A percentile compares a stretch with the other conserved stretches of the same genome.
Evolutionary conservation across 2,888 invertebrate genomes (phyloP).

Genomic region (Lepidochitona cinerea): DNA sequence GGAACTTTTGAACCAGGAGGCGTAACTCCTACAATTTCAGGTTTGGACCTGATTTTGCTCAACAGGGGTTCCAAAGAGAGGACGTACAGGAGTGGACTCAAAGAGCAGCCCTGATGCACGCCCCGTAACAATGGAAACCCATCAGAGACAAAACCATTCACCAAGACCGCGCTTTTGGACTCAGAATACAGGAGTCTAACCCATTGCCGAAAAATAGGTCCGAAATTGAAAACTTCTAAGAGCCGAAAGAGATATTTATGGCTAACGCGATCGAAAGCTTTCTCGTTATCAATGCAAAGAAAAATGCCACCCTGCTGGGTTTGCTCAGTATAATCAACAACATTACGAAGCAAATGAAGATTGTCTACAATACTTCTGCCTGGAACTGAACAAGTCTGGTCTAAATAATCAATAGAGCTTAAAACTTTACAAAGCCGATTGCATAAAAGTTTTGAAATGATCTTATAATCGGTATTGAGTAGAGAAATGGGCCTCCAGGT

Average conservation of each 20-base stretch:
- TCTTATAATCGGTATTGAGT: constrained; percentile 40
- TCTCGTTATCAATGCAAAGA: constrained; percentile 40
- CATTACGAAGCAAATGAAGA: constrained; percentile 31
- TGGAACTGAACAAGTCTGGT: constrained; percentile 38
- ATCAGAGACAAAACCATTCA: background rate
- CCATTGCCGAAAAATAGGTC: constrained; percentile 29
- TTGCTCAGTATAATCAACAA: constrained; percentile 36
- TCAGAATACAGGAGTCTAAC: constrained; percentile 33
- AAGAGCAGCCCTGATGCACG: background rate
- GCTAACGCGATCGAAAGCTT: constrained; percentile 41
- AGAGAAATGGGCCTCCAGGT: constrained; percentile 39
- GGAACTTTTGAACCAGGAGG: constrained; percentile 10
- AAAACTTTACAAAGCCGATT: constrained; percentile 29
- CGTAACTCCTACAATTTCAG: constrained; percentile 20
- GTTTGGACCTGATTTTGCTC: background rate
- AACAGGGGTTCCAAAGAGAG: background rate
- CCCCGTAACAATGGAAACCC: background rate
- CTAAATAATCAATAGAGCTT: constrained; percentile 22
- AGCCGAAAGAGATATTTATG: constrained; percentile 35
- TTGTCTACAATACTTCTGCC: constrained; percentile 40
- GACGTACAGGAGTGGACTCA: background rate
- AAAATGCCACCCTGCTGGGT: constrained; percentile 29
- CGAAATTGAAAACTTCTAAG: constrained; percentile 34
- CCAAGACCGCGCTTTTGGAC: background rate
- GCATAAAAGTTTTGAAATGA: constrained; percentile 35